These are phyloP conservation scores for Xiphophorus birchmanni DNA, from an alignment of 2,797 vertebrate genomes.

Conservation along the genomic window DNA sequence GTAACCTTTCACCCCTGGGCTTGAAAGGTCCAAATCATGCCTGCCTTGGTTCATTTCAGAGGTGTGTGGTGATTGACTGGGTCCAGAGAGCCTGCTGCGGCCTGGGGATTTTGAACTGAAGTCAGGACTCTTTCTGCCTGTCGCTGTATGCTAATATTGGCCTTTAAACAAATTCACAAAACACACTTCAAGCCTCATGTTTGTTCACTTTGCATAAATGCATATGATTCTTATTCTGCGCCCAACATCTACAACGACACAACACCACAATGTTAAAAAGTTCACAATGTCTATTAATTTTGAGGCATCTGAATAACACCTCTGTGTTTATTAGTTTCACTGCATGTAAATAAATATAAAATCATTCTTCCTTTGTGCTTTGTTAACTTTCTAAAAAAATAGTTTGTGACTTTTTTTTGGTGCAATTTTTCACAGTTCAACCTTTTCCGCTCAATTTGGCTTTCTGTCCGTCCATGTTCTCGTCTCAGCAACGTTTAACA, in stretches of 20 bases:
- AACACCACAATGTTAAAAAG: conserved; percentile 60
- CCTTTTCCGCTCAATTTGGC: conserved; percentile 52
- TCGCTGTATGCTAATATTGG: conserved; percentile 83
- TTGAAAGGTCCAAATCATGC: conserved; percentile 38
- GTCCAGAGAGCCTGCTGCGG: conserved; percentile 45
- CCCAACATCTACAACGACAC: conserved; percentile 49
- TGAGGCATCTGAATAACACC: conserved; percentile 66
- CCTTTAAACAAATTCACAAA: conserved; percentile 82
- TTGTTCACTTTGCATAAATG: conserved; percentile 84
- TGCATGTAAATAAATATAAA: conserved; percentile 50
- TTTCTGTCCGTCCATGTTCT: conserved; percentile 37
- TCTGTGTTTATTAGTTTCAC: conserved; percentile 53
- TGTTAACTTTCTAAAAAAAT: conserved; percentile 45
- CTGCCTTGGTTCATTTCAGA: conserved; percentile 54
- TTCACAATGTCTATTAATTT: conserved; percentile 76
- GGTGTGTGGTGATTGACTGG: conserved; percentile 68
- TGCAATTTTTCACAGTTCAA: conserved; percentile 20
- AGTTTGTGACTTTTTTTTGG: conserved; percentile 32
- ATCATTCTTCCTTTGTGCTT: background rate
- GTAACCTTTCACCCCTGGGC: conserved; percentile 50
- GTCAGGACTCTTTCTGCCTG: conserved; percentile 70
- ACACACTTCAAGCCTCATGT: conserved; percentile 74
- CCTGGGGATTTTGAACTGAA: conserved; percentile 65
- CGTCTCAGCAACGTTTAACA: conserved; percentile 44
- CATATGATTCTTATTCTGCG: conserved; percentile 78